Evolutionary conservation across 2,113 vertebrate species (phyloP).

Genomic region (Sminthopsis crassicaudata): DNA sequence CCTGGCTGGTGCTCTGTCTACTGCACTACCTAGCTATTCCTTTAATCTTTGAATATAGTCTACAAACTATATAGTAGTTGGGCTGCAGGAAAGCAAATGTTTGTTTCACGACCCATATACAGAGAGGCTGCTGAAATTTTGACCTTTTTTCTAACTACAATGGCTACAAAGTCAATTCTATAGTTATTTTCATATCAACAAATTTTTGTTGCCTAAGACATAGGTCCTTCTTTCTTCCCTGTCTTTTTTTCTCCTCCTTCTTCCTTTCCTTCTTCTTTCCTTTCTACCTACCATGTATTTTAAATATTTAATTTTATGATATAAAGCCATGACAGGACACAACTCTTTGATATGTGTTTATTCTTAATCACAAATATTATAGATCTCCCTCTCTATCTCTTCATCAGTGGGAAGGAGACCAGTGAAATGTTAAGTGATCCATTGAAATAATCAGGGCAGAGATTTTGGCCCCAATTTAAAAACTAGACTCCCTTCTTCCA

Average conservation of each 20-base stretch:
- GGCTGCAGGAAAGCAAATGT: neutral
- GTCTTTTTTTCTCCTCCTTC: no score
- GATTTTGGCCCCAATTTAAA: neutral
- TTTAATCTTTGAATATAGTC: neutral
- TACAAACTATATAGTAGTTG: neutral
- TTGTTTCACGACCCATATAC: neutral
- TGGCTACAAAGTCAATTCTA: neutral
- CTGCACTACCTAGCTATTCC: no score
- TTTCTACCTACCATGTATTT: neutral
- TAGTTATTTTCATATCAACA: neutral
- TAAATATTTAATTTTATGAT: neutral
- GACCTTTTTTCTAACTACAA: neutral
- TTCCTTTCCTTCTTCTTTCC: neutral
- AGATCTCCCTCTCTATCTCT: neutral
- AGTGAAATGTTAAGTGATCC: neutral
- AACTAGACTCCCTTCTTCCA: neutral
- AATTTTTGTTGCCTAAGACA: neutral
- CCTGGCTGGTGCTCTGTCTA: no score
- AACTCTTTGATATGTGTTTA: neutral
- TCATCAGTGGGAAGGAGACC: neutral
- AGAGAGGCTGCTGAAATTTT: neutral
- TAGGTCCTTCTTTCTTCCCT: neutral
- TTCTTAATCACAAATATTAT: neutral
- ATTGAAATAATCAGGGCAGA: neutral
- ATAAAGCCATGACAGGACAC: neutral